phyloP scores from a whole-genome alignment of 2,888 invertebrate species.

The Drosophila anceps region DNA sequence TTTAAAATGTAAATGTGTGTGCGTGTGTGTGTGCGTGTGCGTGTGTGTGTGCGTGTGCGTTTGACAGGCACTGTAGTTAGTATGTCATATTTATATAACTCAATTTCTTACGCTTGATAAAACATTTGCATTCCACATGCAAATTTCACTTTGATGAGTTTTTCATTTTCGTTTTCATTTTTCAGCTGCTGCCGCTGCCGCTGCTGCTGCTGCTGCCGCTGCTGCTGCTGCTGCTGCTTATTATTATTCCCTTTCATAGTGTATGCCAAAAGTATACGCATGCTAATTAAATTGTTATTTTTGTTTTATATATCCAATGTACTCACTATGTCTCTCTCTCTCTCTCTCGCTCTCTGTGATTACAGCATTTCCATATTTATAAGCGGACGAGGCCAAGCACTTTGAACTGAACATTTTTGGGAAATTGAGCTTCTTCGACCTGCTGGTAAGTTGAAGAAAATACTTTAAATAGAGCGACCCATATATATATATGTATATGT shows the following conservation, averaged over 20 bases:
- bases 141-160: slow-evolving; percentile 45
- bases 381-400: slow-evolving; percentile 22
- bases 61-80: slow-evolving; percentile 23
- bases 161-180: slow-evolving; percentile 17
- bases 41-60: background rate
- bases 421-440: slow-evolving; percentile 23
- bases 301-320: slow-evolving; percentile 4
- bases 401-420: slow-evolving; percentile 10
- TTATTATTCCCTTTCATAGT: slow-evolving; percentile 40
- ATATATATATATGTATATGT: background rate
- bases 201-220: slow-evolving; percentile 14
- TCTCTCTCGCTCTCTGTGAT: slow-evolving; percentile 25
- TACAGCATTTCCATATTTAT: slow-evolving; percentile 56
- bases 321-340: background rate
- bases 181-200: slow-evolving; percentile 11
- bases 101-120: slow-evolving; percentile 38
- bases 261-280: slow-evolving; percentile 45
- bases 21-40: background rate
- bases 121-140: slow-evolving; percentile 40
- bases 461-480: slow-evolving; percentile 9
- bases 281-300: slow-evolving; percentile 64
- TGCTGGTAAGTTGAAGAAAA: slow-evolving; percentile 43
- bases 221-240: slow-evolving; percentile 14
- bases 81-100: slow-evolving; percentile 27
- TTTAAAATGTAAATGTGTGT: slow-evolving; percentile 11